Evolutionary conservation across 1,140 invertebrate genomes (phyloP).

Genomic region (Rhopalosiphum padi): DNA sequence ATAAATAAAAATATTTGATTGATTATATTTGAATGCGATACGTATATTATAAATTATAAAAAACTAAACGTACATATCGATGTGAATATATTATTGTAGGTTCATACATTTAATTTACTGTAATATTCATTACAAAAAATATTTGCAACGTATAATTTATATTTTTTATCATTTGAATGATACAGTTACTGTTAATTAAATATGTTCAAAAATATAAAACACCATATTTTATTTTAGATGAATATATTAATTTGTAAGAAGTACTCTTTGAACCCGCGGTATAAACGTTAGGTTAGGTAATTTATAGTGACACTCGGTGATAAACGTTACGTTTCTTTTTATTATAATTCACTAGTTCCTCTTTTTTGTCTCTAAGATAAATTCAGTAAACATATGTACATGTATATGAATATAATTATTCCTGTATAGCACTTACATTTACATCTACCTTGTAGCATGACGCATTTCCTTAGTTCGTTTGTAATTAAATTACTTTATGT

Average conservation of each 20-base stretch:
- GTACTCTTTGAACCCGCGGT: not conserved
- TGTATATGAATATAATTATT: not conserved
- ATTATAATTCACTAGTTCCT: not conserved
- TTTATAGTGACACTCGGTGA: not conserved
- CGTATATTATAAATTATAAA: not conserved
- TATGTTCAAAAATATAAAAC: not conserved
- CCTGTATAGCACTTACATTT: not conserved
- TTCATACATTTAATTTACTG: too few species aligned
- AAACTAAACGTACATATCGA: too few species aligned
- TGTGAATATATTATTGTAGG: too few species aligned
- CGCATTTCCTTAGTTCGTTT: not conserved
- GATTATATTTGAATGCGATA: not conserved
- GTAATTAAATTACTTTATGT: not conserved
- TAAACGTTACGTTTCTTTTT: not conserved
- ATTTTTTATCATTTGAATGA: not conserved
- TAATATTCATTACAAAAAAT: not conserved
- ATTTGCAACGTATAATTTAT: not conserved
- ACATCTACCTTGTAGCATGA: not conserved
- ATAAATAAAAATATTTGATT: not conserved
- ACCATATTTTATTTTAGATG: not conserved
- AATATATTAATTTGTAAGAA: constrained; percentile 4
- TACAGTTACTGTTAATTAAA: not conserved
- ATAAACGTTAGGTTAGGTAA: not conserved
- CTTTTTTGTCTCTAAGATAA: not conserved
- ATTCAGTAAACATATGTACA: not conserved